phyloP scores from a whole-genome alignment of 2,888 invertebrate genomes.

The Nemapogon koenigi region DNA sequence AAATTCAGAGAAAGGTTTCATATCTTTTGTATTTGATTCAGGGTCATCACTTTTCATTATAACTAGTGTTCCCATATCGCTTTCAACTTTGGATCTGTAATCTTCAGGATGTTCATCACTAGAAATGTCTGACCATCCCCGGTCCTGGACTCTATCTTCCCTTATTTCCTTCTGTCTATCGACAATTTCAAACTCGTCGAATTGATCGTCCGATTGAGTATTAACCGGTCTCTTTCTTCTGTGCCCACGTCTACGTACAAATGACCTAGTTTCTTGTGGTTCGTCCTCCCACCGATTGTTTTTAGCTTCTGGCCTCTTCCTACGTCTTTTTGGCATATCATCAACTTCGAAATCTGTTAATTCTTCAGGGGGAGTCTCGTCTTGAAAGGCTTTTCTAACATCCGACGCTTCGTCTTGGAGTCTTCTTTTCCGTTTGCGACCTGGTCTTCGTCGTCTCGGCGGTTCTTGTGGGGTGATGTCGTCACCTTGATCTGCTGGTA shows the following conservation, averaged over 20 bases:
- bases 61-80: no score
- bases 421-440: constrained; percentile 68
- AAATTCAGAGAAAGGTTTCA: no score
- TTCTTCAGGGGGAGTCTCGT: constrained; percentile 11
- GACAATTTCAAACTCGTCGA: no score
- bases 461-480: constrained; percentile 32
- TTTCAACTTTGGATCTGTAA: no score
- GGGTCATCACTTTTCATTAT: no score
- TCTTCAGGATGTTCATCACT: no score
- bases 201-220: background rate
- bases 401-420: constrained; percentile 24
- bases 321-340: constrained; percentile 32
- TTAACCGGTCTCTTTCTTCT: constrained; percentile 36
- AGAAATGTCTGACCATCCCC: no score
- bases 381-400: constrained; percentile 4
- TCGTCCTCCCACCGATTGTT: constrained; percentile 43
- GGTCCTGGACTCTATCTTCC: no score
- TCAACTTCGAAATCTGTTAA: constrained; percentile 18
- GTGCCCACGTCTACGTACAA: constrained; percentile 35
- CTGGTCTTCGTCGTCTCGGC: constrained; percentile 47
- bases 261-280: constrained; percentile 30
- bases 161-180: no score
- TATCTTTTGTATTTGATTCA: no score
- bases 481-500: constrained; percentile 33
- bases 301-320: constrained; percentile 34